Evolutionary conservation across 2,888 invertebrate genomes (phyloP), one percentile per base, ranked within the genome.

Genomic region (Agrochola lota): DNA sequence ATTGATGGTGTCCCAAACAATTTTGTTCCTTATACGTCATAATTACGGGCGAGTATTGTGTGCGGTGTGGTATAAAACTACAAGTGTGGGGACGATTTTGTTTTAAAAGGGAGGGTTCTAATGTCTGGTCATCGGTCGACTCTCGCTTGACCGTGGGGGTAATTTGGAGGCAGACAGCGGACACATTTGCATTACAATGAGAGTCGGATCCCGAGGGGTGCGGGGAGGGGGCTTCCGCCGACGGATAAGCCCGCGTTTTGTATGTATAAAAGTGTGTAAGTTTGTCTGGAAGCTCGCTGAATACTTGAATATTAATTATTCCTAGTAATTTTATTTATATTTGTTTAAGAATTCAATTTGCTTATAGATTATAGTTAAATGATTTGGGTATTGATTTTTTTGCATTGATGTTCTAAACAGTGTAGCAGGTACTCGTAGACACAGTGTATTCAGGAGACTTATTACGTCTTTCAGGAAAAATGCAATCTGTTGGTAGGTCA

Each of bases 81-180:
- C 86, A 83, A 89, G 86, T 89, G 88, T 89, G 90, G 93, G 93
- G 93, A 92, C 91, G 92, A 92, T 93, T 94, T 91, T 91, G 91
- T 93, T 94, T 95, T 94, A 94, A 96, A 95, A 93, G 94, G 94
- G 95, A 93, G 95, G 95, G 94, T 94, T 95, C 93, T 95, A 95
- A 95, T 95, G 95, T 93, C 92, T 94, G 95, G 95, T 94, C 95
- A 95, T 94, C 93, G 94, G 92, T 87, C 91, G 94, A 91, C 91
- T 94, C 94, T 91, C 91, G 94, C 94, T 95, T 96, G 96, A 95
- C 96, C 96, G 95, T 94, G 95, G 94, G 95, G 95, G 94, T 95
- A 95, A 96, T 96, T 96, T 95, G 94, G 93, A 96, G 94, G 96
- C 96, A 96, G 96, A 96, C 96, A 95, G 94, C 95, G 95, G 91